A percentile compares a stretch with the other conserved stretches of the same genome.
These are phyloP conservation scores for Cheiracanthium punctorium DNA, from an alignment of 2,888 invertebrate species.

Conservation along the genomic window DNA sequence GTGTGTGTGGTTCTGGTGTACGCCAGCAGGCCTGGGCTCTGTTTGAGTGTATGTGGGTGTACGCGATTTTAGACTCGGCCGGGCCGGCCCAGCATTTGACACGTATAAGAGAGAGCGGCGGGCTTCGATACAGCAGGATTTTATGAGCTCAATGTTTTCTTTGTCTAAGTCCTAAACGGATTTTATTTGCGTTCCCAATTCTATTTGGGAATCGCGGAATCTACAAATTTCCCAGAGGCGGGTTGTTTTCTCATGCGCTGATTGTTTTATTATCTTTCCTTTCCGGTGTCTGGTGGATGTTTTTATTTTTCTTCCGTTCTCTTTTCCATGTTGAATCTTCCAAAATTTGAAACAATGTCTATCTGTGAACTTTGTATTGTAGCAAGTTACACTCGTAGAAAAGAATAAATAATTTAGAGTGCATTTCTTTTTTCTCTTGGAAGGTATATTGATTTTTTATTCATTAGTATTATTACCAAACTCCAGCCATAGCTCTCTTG, in stretches of 20 bases:
- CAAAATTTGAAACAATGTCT: neutral
- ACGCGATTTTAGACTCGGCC: slow-evolving; percentile 46
- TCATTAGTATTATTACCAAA: too few species aligned
- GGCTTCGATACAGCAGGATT: slow-evolving; percentile 22
- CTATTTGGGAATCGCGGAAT: slow-evolving; percentile 10
- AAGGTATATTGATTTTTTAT: too few species aligned
- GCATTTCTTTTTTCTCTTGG: too few species aligned
- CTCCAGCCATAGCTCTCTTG: too few species aligned
- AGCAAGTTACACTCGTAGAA: too few species aligned
- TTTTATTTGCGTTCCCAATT: slow-evolving; percentile 33
- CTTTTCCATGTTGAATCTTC: neutral
- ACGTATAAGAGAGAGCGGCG: slow-evolving; percentile 53
- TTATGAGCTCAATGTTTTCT: slow-evolving; percentile 36
- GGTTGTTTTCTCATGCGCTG: neutral
- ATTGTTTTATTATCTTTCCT: slow-evolving; percentile 7
- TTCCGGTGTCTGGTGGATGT: neutral
- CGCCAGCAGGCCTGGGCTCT: slow-evolving; percentile 23
- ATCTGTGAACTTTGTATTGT: neutral
- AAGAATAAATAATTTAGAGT: too few species aligned
- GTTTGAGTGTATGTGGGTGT: too few species aligned
- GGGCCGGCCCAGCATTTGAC: slow-evolving; percentile 62
- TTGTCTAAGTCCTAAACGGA: slow-evolving; percentile 43
- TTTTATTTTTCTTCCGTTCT: neutral
- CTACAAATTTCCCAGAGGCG: neutral
- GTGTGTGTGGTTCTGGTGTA: slow-evolving; percentile 48